Conservation (phyloP, 30 jellyfish, hydroid and myxozoan species). For the Rhopilema esculentum region DNA sequence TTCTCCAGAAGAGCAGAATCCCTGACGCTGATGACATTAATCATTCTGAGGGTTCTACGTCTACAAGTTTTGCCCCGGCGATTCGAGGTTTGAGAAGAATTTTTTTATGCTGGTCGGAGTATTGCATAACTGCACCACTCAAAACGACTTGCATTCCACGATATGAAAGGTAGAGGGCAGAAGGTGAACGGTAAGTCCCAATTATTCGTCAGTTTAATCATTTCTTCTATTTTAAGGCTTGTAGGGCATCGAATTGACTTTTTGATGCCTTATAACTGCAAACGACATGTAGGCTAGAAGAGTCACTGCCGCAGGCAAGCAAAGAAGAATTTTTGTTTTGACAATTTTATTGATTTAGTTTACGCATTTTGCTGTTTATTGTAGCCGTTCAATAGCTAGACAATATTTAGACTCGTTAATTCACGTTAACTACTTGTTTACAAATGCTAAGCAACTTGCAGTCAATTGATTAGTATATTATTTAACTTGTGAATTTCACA, state of each 20-base stretch:
- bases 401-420: too few species aligned
- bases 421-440: neutral
- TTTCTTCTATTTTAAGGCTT: neutral
- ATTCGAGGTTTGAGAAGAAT: neutral
- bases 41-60: neutral
- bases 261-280: neutral
- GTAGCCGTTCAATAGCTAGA: neutral
- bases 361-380: neutral
- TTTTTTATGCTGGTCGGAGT: neutral
- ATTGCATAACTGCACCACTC: neutral
- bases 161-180: conserved; percentile 10
- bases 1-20: neutral
- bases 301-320: neutral
- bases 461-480: neutral
- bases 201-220: neutral
- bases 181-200: conserved; percentile 5
- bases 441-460: neutral
- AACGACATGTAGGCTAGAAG: neutral
- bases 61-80: conserved; percentile 26
- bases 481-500: neutral
- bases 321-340: too few species aligned
- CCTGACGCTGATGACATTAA: neutral
- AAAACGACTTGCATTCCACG: neutral
- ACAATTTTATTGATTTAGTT: neutral
- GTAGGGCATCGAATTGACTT: neutral